phyloP scores from a whole-genome alignment of 2,888 invertebrate genomes.

The Vesta saturnalis region DNA sequence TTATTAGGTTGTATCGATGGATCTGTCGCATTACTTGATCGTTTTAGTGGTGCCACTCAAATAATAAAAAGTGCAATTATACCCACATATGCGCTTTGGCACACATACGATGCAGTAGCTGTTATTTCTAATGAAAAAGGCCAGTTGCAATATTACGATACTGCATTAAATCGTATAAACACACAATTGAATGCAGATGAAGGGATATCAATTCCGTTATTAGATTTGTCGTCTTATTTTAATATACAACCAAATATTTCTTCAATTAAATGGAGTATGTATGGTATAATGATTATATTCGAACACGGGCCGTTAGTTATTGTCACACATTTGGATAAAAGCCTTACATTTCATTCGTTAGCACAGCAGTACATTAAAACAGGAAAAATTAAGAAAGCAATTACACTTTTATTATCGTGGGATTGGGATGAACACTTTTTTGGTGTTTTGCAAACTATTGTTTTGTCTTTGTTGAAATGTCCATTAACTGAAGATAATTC shows the following conservation, averaged over 20 bases:
- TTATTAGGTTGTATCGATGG: conserved; percentile 88
- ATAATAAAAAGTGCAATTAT: conserved; percentile 84
- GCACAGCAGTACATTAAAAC: conserved; percentile 69
- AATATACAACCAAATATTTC: conserved; percentile 56
- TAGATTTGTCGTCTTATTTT: conserved; percentile 74
- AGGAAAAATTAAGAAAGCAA: conserved; percentile 74
- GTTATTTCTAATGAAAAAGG: conserved; percentile 76
- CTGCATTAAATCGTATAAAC: conserved; percentile 73
- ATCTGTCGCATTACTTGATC: conserved; percentile 82
- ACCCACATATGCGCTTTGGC: conserved; percentile 77
- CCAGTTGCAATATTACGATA: conserved; percentile 80
- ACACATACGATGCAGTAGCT: conserved; percentile 74
- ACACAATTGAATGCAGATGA: conserved; percentile 76
- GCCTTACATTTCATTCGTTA: conserved; percentile 52
- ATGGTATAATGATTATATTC: conserved; percentile 66
- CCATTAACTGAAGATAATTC: conserved; percentile 70
- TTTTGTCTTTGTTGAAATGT: conserved; percentile 71
- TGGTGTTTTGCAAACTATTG: conserved; percentile 77
- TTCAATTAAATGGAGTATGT: conserved; percentile 56
- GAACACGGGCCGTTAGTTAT: conserved; percentile 70
- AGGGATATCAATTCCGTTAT: conserved; percentile 67
- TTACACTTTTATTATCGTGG: conserved; percentile 71
- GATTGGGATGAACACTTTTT: conserved; percentile 82
- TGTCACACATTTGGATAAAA: conserved; percentile 53
- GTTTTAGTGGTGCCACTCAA: conserved; percentile 77